Base-by-base conservation (phyloP, 1,140 invertebrate species). In the Ceratina australensis region DNA sequence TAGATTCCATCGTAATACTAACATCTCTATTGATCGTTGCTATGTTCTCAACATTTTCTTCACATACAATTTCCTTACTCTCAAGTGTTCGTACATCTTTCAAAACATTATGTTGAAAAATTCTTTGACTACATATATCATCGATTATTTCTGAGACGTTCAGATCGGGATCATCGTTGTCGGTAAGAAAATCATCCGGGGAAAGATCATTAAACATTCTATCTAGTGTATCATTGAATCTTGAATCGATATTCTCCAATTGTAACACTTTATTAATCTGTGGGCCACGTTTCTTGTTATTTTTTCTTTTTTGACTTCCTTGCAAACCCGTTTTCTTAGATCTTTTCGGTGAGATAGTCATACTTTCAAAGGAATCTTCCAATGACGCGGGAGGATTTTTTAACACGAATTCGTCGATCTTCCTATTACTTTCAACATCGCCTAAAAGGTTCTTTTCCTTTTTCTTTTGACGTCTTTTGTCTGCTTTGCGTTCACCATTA, bases 141-240 rank as follows among this genome's bases (percentile, higher is more conserved):
- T 95, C 93, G 10, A 95, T 92, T 78, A 95, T 93, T 63, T 93
- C 91, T 0, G 95, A 95, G 82, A 95, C 87, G 73, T 95, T 91
- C 15, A 91, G 89, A 54, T 90, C 91, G 24, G 90, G 82, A 57
- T 90, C 88, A 20, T 89, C 87, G 73, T 93, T 92, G 64, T 93
- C 93, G 4, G 87, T 87, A 0, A 82, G 86, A 84, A 91, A 93
- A 83, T 89, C 89, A 82, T 93, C 89, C 16, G 93, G 89, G 20
- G 90, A 91, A 54, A 91, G 72, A 71, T 92, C 86, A 67, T 90
- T 87, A 83, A 86, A 91, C 79, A 92, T 87, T 18, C 28, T 83
- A 10, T 88, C 86, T 5, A 91, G 56, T 2, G 89, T 90, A 26
- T 82, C 85, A 78, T 90, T 89, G 3, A 89, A 79, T 57, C 83